Evolutionary conservation across 2,888 invertebrate species (phyloP).

Genomic region (Agriopis leucophaearia): DNA sequence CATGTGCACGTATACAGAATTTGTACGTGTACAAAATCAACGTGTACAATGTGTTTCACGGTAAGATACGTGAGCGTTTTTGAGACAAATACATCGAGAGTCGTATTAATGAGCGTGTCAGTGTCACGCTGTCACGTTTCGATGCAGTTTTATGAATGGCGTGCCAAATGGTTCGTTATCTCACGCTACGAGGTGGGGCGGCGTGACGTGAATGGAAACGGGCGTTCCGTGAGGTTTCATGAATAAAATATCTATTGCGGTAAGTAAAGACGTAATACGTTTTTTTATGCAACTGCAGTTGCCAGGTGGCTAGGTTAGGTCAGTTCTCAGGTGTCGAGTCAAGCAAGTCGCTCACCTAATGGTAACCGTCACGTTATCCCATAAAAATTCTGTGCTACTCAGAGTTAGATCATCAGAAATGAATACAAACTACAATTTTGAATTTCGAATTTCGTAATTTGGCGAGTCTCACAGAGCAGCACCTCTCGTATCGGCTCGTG

Average conservation of each 20-base stretch:
- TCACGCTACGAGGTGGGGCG: neutral
- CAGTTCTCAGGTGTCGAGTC: neutral
- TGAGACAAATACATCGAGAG: neutral
- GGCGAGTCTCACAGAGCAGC: too few species aligned
- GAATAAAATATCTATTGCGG: constrained; percentile 2
- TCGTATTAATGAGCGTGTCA: neutral
- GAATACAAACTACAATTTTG: too few species aligned
- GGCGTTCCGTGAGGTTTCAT: constrained; percentile 6
- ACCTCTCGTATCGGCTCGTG: too few species aligned
- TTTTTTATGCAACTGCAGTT: neutral
- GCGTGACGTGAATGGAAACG: constrained; percentile 17
- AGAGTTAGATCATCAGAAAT: too few species aligned
- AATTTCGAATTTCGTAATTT: too few species aligned
- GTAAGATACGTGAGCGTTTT: too few species aligned
- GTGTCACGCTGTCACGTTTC: constrained; percentile 10
- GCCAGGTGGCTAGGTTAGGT: neutral
- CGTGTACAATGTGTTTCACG: too few species aligned
- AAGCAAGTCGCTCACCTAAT: too few species aligned
- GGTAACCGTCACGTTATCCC: too few species aligned
- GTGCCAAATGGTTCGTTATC: constrained; percentile 18
- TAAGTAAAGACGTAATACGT: neutral
- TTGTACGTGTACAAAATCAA: too few species aligned
- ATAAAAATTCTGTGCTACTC: too few species aligned
- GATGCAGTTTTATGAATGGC: constrained; percentile 20
- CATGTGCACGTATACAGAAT: too few species aligned